Conservation (phyloP, 2,797 vertebrate species). For the Dipus sagitta region DNA sequence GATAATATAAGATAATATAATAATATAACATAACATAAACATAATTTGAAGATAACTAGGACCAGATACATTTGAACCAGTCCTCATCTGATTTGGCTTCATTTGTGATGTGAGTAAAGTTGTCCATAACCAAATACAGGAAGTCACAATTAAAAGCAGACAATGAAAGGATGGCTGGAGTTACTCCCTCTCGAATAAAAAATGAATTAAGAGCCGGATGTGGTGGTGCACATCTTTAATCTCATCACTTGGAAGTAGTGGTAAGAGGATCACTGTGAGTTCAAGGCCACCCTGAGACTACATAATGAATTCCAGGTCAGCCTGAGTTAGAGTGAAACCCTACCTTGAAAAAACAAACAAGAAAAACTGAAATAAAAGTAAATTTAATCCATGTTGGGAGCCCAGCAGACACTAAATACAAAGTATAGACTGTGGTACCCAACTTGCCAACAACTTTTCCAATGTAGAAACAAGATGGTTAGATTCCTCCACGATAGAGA, state of each 20-base stretch:
- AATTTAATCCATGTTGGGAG: background rate
- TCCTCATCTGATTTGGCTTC: background rate
- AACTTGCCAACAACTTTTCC: background rate
- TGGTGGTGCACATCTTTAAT: too few relatives aligned
- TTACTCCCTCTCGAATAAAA: background rate
- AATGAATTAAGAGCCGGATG: background rate
- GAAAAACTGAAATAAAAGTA: background rate
- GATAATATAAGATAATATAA: too few relatives aligned
- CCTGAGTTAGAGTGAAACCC: too few relatives aligned
- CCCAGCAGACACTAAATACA: constrained; percentile 16
- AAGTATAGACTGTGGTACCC: background rate
- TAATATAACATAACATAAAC: too few relatives aligned
- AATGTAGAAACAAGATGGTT: constrained; percentile 17
- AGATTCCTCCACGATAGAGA: background rate
- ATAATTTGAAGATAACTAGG: background rate
- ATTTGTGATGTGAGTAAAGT: constrained; percentile 1
- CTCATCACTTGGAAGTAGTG: too few relatives aligned
- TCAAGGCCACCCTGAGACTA: too few relatives aligned
- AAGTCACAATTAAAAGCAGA: background rate
- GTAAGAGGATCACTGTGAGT: too few relatives aligned
- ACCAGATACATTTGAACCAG: background rate
- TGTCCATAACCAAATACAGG: background rate
- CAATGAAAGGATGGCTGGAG: background rate
- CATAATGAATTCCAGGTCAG: too few relatives aligned
- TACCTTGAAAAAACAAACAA: too few relatives aligned